Base-by-base conservation (phyloP, 2,797 vertebrate species). In the Arnoldichthys spilopterus region DNA sequence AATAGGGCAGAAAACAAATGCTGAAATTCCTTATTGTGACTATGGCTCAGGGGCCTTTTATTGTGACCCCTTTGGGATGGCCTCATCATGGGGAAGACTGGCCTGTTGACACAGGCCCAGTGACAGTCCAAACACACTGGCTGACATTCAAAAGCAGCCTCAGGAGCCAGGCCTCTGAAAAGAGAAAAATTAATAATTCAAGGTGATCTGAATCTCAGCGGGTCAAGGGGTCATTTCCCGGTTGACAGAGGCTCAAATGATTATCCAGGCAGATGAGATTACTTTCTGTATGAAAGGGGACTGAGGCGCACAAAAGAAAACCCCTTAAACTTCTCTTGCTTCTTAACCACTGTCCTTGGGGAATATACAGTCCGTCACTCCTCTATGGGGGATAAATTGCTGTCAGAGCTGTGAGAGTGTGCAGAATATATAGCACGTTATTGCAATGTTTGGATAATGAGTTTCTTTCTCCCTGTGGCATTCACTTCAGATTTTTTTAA, bases 211-310 rank as follows among this genome's bases (percentile, higher is more conserved):
- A 85, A 88, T 88, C 86, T 88, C 71, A 45, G 68, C 67, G 68
- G 79, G 86, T 83, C 86, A 84, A 9, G 37, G 76, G 85, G 79
- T 83, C 77, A 77, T 74, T 81, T 80, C 76, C 74, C 79, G 20
- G 72, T 66, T 82, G 82, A 84, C 58, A 81, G 70, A 80, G 75
- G 78, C 82, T 84, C 73, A 74, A 84, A 80, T 83, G 85, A 86
- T 88, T 89, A 86, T 86, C 86, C 75, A 76, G 79, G 85, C 82
- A 86, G 87, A 90, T 89, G 84, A 91, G 87, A 89, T 90, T 90
- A 87, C 88, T 84, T 87, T 78, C 80, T 72, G 78, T 73, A 78
- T 85, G 85, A 91, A 88, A 87, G 80, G 79, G 68, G 79, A 84
- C 86, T 63, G 80, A 86, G 82, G 61, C 56, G 63, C 56, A 86